Percentiles rank a stretch among this genome's conserved stretches.
These are phyloP conservation scores for Connochaetes taurinus DNA, from an alignment of 2,113 vertebrate genomes.

Conservation along the genomic window DNA sequence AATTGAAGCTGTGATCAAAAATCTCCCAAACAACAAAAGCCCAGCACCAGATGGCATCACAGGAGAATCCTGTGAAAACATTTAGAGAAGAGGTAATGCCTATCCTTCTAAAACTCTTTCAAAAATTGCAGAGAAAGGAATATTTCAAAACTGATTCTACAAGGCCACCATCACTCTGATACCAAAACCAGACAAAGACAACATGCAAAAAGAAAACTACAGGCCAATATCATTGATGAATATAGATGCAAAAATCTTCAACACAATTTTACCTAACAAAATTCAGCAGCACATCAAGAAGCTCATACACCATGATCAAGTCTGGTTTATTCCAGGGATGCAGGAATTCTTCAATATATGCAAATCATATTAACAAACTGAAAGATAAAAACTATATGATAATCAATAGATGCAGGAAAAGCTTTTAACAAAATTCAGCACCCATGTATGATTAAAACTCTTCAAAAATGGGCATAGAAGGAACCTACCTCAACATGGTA, in stretches of 20 bases:
- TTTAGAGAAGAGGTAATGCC: background rate
- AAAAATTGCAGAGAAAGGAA: background rate
- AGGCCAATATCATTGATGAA: background rate
- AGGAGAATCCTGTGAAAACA: background rate
- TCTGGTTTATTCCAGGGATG: too few relatives aligned
- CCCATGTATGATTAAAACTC: background rate
- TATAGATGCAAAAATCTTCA: background rate
- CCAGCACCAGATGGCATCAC: background rate
- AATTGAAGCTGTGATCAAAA: background rate
- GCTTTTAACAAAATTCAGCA: background rate
- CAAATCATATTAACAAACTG: too few relatives aligned
- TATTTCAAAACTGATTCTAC: background rate
- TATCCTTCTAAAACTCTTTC: background rate
- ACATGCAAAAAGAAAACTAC: background rate
- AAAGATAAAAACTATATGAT: too few relatives aligned
- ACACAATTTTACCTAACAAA: background rate
- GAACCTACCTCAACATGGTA: background rate
- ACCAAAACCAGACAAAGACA: background rate
- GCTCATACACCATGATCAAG: too few relatives aligned
- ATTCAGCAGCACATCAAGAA: too few relatives aligned
- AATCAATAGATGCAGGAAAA: background rate
- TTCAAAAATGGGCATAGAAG: background rate
- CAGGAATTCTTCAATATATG: too few relatives aligned
- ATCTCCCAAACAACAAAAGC: background rate
- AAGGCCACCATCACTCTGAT: background rate